A percentile compares a stretch with the other conserved stretches of the same genome.
These are phyloP conservation scores for Brachyopa scutellaris DNA, from an alignment of 2,888 invertebrate genomes.

Conservation along the genomic window DNA sequence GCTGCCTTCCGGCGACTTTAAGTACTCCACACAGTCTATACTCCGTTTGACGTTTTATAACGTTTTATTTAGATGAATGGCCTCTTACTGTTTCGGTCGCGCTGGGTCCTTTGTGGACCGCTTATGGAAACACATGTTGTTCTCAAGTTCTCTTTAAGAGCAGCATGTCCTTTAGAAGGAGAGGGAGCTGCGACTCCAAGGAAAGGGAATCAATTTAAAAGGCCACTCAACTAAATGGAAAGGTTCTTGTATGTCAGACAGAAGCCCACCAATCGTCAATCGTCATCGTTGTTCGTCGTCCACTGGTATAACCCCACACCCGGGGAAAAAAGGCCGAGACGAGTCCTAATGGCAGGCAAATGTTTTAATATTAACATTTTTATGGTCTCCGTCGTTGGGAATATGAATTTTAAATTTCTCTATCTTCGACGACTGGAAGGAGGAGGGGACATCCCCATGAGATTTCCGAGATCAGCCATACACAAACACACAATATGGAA, in stretches of 20 bases:
- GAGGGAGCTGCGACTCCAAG: not conserved
- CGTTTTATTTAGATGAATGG: slow-evolving; percentile 71
- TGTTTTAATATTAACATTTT: slow-evolving; percentile 65
- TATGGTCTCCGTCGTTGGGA: slow-evolving; percentile 56
- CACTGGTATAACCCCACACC: not conserved
- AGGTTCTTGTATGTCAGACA: slow-evolving; percentile 28
- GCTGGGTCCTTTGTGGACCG: not conserved
- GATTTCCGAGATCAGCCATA: not conserved
- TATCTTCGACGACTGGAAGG: slow-evolving; percentile 9
- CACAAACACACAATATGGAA: not conserved
- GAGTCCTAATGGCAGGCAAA: slow-evolving; percentile 47
- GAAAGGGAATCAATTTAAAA: slow-evolving; percentile 58
- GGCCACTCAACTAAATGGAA: slow-evolving; percentile 67
- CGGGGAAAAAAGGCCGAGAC: slow-evolving; percentile 17
- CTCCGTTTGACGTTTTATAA: slow-evolving; percentile 62
- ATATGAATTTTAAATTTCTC: slow-evolving; percentile 65
- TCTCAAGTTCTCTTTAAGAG: slow-evolving; percentile 19
- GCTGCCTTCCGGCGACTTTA: slow-evolving; percentile 64
- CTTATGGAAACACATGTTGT: slow-evolving; percentile 56
- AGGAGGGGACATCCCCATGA: too few species aligned
- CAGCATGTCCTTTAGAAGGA: slow-evolving; percentile 6
- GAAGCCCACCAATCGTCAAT: not conserved
- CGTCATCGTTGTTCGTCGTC: not conserved
- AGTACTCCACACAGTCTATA: too few species aligned
- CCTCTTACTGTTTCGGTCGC: slow-evolving; percentile 13